Base-by-base conservation (phyloP, 2,113 vertebrate genomes). In the Ovis canadensis region DNA sequence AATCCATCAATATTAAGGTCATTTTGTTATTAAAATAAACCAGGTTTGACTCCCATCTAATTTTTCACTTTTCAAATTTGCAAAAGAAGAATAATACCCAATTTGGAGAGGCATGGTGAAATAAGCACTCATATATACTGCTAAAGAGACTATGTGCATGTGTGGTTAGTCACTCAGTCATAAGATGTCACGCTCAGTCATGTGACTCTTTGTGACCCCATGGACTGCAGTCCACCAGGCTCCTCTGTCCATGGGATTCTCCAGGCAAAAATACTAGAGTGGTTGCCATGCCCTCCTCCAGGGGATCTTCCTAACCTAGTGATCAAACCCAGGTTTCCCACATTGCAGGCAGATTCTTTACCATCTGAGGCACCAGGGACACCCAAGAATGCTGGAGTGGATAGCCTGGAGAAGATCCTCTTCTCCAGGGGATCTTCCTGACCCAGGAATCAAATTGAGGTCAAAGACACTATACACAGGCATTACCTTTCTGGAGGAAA, bases 1-100 rank as follows among this genome's bases (percentile, higher is more conserved):
- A 88, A 67, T 81, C 27, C 84, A 12, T 77, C 54, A 88, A n/a
- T 48, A 91, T 43, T 45, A 93, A 67, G 90, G 55, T 33, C 36
- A 92, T 54, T 8, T 84, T 80, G 6, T 85, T 90, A 90, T 83
- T 67, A 83, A 93, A 96, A 97, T 71, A 19, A 96, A n/a, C 82
- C 15, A 74, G 17, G 52, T 59, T 92, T 97, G 57, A 90, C 86
- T 25, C 27, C 33, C 50, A 57, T 93, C 36, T 60, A 91, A 54
- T 89, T 94, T 96, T 83, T 85, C 40, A 50, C 7, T 16, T 91
- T 29, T 23, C 52, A 59, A 16, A 89, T 89, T 83, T 96, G 16
- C 19, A 90, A 92, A 83, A 89, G 45, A 93, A 94, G 10, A 96
- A 40, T 59, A 84, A 93, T 40, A 81, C 7, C 5, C 1, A 55